These are phyloP conservation scores for Serranochromis macrocephalus DNA, from an alignment of 2,113 vertebrate genomes.

Conservation along the genomic window DNA sequence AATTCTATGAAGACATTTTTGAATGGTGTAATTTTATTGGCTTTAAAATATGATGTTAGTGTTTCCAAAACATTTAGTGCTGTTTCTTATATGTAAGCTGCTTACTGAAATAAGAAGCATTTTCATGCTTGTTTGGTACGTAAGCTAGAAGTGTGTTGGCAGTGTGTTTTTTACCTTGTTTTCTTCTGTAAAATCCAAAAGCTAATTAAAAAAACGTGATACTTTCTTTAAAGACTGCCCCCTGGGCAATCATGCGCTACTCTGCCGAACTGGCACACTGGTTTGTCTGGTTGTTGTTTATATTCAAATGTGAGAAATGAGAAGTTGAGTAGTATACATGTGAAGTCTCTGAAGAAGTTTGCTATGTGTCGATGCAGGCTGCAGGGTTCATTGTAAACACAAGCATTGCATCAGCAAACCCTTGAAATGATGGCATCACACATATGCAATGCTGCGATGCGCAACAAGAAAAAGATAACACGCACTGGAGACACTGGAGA, in stretches of 20 bases:
- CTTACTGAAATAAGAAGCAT: not conserved
- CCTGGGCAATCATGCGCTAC: not conserved
- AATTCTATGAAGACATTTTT: not conserved
- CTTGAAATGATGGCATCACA: conserved; percentile 59
- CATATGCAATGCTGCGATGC: conserved; percentile 44
- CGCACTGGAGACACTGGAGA: conserved; percentile 12
- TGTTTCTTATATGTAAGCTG: not conserved
- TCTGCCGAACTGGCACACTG: not conserved
- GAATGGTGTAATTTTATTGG: not conserved
- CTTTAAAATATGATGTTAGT: not conserved
- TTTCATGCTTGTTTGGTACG: not conserved
- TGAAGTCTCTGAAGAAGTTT: conserved; percentile 31
- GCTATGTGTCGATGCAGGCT: conserved; percentile 34
- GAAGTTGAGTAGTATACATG: conserved; percentile 4
- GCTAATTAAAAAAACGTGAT: conserved; percentile 35
- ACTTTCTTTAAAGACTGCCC: conserved; percentile 18
- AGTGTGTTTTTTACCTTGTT: not conserved
- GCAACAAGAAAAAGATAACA: conserved; percentile 8
- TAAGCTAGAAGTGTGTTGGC: not conserved
- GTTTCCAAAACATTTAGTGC: not conserved
- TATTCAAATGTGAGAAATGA: conserved; percentile 10
- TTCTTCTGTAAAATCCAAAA: not conserved
- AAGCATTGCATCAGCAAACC: conserved; percentile 54
- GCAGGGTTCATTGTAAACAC: conserved; percentile 54
- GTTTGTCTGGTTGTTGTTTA: conserved; percentile 29